Percentiles rank a stretch among this genome's conserved stretches.
phyloP scores from a whole-genome alignment of 2,888 invertebrate species.

The Plebejus anna region DNA sequence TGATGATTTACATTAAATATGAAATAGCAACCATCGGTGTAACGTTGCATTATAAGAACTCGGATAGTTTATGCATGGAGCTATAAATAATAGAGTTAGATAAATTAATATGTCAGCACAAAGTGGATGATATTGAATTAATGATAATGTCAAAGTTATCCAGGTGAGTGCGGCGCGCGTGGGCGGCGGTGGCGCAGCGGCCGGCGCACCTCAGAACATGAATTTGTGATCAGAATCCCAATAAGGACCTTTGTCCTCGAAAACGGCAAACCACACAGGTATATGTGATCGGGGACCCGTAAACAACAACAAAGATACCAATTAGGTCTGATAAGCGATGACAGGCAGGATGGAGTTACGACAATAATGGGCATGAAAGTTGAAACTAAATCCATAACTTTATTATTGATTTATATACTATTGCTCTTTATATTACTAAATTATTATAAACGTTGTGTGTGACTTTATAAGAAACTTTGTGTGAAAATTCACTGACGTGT shows the following conservation, averaged over 20 bases:
- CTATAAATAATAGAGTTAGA: neutral
- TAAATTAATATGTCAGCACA: conserved; percentile 21
- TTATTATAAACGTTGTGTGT: neutral
- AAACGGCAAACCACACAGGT: neutral
- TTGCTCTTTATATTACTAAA: neutral
- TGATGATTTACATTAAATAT: neutral
- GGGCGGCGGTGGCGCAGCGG: conserved; percentile 46
- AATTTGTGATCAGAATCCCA: conserved; percentile 45
- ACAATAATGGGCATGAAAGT: neutral
- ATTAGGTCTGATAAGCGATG: neutral
- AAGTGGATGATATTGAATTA: conserved; percentile 35
- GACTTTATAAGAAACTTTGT: neutral
- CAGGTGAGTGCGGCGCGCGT: conserved; percentile 43
- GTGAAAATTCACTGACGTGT: conserved; percentile 3
- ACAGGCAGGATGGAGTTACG: neutral
- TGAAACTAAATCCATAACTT: neutral
- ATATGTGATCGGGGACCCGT: neutral
- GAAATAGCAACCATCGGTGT: neutral
- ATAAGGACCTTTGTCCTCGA: neutral
- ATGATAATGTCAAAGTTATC: conserved; percentile 47
- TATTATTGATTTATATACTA: neutral
- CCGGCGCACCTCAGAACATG: conserved; percentile 44
- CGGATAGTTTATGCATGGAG: neutral
- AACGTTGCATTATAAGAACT: neutral
- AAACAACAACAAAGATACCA: neutral